A percentile compares a stretch with the other conserved stretches of the same genome.
These are phyloP conservation scores for Nymphalis io DNA, from an alignment of 1,140 invertebrate genomes.

Conservation along the genomic window DNA sequence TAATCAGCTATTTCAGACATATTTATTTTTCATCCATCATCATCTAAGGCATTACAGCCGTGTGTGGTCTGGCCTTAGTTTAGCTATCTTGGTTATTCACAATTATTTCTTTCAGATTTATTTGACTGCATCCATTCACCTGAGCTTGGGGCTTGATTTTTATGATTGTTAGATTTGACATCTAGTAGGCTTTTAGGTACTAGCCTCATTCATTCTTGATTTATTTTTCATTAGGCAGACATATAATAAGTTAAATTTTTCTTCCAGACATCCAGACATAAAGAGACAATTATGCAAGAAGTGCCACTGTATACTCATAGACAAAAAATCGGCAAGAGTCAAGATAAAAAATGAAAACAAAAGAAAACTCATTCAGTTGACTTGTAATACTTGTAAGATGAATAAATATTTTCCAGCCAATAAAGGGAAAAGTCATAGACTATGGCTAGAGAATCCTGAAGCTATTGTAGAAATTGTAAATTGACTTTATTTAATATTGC, in stretches of 20 bases:
- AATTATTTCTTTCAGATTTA: too few species aligned
- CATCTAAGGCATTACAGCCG: too few species aligned
- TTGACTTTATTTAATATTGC: conserved; percentile 41
- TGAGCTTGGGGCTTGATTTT: too few species aligned
- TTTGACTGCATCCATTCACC: too few species aligned
- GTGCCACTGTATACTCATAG: conserved; percentile 73
- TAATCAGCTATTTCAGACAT: too few species aligned
- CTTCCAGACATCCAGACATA: conserved; percentile 77
- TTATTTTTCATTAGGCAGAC: conserved; percentile 8
- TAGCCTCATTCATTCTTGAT: too few species aligned
- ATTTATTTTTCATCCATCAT: too few species aligned
- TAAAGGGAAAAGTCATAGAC: conserved; percentile 59
- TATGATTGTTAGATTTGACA: too few species aligned
- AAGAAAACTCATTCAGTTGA: conserved; percentile 63
- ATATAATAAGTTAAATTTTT: conserved; percentile 3
- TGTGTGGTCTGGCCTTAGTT: too few species aligned
- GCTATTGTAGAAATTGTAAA: conserved; percentile 74
- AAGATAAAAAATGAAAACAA: conserved; percentile 75
- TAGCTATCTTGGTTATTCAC: too few species aligned
- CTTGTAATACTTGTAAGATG: conserved; percentile 70
- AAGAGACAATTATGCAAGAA: conserved; percentile 81
- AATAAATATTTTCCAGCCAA: conserved; percentile 62
- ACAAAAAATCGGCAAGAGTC: conserved; percentile 69
- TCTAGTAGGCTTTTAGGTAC: too few species aligned
- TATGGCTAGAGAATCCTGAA: conserved; percentile 77